Conservation (phyloP, 2,888 invertebrate genomes). For the Ichneumoninae sp. region DNA sequence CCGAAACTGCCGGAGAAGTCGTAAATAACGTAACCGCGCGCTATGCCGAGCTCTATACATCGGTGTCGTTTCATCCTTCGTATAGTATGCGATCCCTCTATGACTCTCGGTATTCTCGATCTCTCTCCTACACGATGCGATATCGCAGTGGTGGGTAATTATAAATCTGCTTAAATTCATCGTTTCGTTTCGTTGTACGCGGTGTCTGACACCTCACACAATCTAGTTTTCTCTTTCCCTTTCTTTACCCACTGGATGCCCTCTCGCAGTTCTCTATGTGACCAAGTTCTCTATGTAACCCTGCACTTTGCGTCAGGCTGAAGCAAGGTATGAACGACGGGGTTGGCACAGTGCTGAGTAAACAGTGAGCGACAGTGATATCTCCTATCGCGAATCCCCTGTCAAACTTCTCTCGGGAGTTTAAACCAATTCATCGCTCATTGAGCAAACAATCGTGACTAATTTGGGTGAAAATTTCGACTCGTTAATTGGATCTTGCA, state of each 20-base stretch:
- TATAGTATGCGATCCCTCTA: constrained; percentile 9
- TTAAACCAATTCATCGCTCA: constrained; percentile 42
- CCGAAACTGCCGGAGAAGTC: constrained; percentile 62
- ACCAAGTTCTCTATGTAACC: too few relatives aligned
- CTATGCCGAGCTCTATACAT: constrained; percentile 45
- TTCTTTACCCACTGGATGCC: background rate
- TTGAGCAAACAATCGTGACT: constrained; percentile 42
- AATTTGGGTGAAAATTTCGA: constrained; percentile 23
- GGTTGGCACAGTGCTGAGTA: constrained; percentile 36
- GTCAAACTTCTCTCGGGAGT: background rate
- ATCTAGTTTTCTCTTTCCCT: constrained; percentile 32
- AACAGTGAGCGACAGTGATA: constrained; percentile 25
- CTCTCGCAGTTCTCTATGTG: constrained; percentile 21
- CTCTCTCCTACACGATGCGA: constrained; percentile 16
- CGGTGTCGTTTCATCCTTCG: constrained; percentile 42
- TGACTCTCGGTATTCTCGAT: background rate
- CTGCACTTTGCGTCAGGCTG: constrained; percentile 33
- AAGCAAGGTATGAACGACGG: constrained; percentile 9
- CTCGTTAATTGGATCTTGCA: constrained; percentile 30
- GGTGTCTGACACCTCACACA: constrained; percentile 39
- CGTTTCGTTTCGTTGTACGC: constrained; percentile 47
- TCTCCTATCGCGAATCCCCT: constrained; percentile 5
- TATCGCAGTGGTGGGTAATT: constrained; percentile 48
- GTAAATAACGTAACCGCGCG: constrained; percentile 57
- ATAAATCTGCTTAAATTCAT: constrained; percentile 62